Evolutionary conservation across 2,888 invertebrate species (phyloP), one percentile per base, ranked within the genome.

Genomic region (Linnaemya vulpina): DNA sequence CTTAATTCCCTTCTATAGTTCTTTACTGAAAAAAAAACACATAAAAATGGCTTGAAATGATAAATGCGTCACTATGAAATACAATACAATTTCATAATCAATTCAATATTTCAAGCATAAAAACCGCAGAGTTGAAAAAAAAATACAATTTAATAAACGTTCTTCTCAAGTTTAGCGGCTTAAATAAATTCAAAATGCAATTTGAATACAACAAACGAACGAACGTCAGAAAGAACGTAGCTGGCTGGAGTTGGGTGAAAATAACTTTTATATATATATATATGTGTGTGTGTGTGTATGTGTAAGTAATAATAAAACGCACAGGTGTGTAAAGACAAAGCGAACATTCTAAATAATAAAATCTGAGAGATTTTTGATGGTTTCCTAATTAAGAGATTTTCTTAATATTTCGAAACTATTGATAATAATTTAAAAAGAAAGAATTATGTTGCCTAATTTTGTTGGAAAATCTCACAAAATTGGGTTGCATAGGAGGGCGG

Each of bases 61-160:
- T 51, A 46, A 55, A 71, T 79, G 71, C 63, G 71, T 79, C 79
- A 79, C 62, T 79, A 73, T 79, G 71, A 55, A 71, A 79, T 65
- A 63, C 60, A 49, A 38, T 60, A 51, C 20, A 40, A 70, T 70
- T 51, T 62, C 62, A 63, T 53, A 55, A 73, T 73, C 79, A 73
- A 79, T 46, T 65, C 55, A 76, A 51, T 58, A 35, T 53, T 62
- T 43, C 20, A 40, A 51, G 40, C 38, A 68, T 40, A 55, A 17
- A 76, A 67, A 49, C 73, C 46, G 30, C 65, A 65, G 65, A 65
- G 25, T 8, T 46, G 73, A 63, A n/a, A 13, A 40, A 63, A 30
- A 55, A 30, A 46, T 25, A 25, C 17, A 17, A 15, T 58, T 35
- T 17, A 60, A 60, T 38, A 60, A 60, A 60, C 38, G 25, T 60